Percentiles rank a stretch among this genome's conserved stretches.
These are phyloP conservation scores for Pterostichus madidus DNA, from an alignment of 2,888 invertebrate species.

Conservation along the genomic window DNA sequence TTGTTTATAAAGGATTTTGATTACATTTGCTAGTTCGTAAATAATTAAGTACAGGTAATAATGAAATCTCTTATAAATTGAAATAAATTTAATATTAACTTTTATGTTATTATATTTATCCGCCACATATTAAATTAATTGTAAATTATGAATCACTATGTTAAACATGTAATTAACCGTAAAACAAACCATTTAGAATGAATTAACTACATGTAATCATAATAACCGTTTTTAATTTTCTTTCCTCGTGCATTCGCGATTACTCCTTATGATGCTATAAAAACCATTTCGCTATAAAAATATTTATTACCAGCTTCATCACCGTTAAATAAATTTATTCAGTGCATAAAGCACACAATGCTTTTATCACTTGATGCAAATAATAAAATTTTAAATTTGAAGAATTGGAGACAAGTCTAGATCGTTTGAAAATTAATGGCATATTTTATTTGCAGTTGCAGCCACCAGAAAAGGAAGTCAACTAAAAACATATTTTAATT, in stretches of 20 bases:
- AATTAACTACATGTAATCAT: not conserved
- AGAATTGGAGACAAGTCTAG: not conserved
- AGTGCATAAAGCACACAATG: not conserved
- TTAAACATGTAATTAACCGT: not conserved
- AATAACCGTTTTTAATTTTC: constrained; percentile 18
- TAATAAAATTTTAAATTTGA: not conserved
- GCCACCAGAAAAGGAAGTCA: too few species aligned
- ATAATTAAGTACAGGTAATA: not conserved
- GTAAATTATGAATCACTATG: not conserved
- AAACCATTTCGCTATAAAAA: constrained; percentile 24
- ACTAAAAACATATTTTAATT: too few species aligned
- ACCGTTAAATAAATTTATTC: constrained; percentile 2
- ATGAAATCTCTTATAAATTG: too few species aligned
- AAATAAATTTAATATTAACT: too few species aligned
- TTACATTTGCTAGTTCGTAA: too few species aligned
- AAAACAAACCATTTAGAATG: not conserved
- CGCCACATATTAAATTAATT: not conserved
- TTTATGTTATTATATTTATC: too few species aligned
- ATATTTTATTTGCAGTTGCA: not conserved
- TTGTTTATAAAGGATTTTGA: too few species aligned
- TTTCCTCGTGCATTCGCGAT: constrained; percentile 6
- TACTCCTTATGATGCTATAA: constrained; percentile 20
- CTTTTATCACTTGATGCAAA: not conserved
- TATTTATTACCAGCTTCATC: constrained; percentile 25
- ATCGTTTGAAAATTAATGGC: too few species aligned